Evolutionary conservation across 1,140 invertebrate genomes (phyloP), one percentile per base, ranked within the genome.

Genomic region (Trichonephila clavipes): DNA sequence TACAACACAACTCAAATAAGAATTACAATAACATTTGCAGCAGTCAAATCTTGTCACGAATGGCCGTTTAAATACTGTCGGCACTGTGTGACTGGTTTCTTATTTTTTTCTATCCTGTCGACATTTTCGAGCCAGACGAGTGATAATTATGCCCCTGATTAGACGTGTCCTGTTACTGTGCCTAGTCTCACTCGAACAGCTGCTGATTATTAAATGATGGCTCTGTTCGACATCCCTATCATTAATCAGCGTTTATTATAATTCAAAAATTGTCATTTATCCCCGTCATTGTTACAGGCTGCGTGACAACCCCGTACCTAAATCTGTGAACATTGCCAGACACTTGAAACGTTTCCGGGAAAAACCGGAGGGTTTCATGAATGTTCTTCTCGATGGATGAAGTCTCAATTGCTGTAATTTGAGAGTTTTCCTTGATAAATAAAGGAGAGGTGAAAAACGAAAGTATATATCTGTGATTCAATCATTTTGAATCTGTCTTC

Each of bases 231-330:
- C 83, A 85, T 85, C 83, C 58, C 58, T 28, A 58, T 59, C 83
- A 85, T 85, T 85, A 85, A 85, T 85, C 83, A 85, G 72, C 83
- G 83, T 85, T 85, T 85, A 85, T 85, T 85, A 28, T 85, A 85
- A 85, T 85, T 85, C 58, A 58, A 21, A 61, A 85, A 58, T 24
- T 85, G 83, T 58, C 83, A 77, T 77, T 77, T 77, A 40, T 77
- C 72, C 72, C 24, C 18, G 72, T 77, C 72, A 77, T 77, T 77
- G 72, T 77, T 77, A 77, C 34, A 18, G 72, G 72, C 34, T 77
- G 72, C 72, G 72, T 77, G 72, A 77, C 72, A 77, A 16, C 28
- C 28, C 18, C 62, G 62, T 21, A 64, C 62, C 62, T 2, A 64
- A 21, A 40, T 77, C 34, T 40, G 72, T 19, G 72, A 77, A 77